Evolutionary conservation across 1,140 invertebrate species (phyloP).

Genomic region (Helicoverpa zea): DNA sequence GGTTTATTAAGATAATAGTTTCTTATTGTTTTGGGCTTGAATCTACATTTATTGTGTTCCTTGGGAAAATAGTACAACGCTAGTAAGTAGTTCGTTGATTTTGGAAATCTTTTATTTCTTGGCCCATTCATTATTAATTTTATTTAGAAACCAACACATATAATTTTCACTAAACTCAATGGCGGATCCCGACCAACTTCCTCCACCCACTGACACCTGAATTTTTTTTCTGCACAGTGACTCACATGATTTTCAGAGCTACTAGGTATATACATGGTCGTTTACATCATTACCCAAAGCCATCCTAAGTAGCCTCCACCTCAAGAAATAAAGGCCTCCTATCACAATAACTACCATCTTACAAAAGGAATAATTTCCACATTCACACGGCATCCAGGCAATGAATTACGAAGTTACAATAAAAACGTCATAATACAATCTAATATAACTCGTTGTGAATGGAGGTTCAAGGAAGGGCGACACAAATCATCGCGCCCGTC

Average conservation of each 20-base stretch:
- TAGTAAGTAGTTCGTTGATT: too few relatives aligned
- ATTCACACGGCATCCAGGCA: slow-evolving; percentile 25
- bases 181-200: too few relatives aligned
- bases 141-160: too few relatives aligned
- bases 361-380: slow-evolving; percentile 4
- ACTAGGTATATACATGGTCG: not conserved
- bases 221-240: too few relatives aligned
- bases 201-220: too few relatives aligned
- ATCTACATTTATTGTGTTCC: not conserved
- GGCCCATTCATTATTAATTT: too few relatives aligned
- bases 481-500: slow-evolving; percentile 69
- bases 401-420: slow-evolving; percentile 40
- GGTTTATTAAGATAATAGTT: not conserved
- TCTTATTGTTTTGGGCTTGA: not conserved
- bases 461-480: slow-evolving; percentile 67
- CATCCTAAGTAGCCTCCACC: not conserved
- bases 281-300: too few relatives aligned
- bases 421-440: slow-evolving; percentile 35
- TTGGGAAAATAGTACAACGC: not conserved
- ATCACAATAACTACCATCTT: not conserved
- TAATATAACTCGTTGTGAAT: slow-evolving; percentile 57
- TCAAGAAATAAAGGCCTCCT: not conserved
- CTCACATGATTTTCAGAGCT: not conserved
- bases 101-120: too few relatives aligned
- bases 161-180: too few relatives aligned